Base-by-base conservation (phyloP, 1,140 invertebrate genomes). In the Philaenus spumarius region DNA sequence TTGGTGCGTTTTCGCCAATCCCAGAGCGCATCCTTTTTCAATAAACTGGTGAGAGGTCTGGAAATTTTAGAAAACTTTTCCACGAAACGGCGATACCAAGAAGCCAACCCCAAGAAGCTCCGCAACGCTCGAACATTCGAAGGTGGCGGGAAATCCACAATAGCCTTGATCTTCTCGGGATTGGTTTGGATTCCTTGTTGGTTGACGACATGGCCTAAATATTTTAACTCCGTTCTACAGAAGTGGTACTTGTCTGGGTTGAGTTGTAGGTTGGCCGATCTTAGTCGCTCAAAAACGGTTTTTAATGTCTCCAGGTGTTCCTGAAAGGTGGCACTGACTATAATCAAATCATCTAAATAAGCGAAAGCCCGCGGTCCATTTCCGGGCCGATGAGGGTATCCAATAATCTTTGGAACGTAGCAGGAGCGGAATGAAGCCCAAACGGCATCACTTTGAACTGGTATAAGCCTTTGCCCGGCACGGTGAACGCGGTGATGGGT, bases 41-140 rank as follows among this genome's bases (percentile, higher is more conserved):
- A 35, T 2, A 72, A 55, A 7, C 62, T 56, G 5, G 64, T 69
- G 5, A 75, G 55, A 1, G 72, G 73, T 5, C 37, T 55, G 2
- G 66, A 52, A 2, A 69, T 46, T 7, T 48, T 52, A 0, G 73
- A 59, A 58, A 71, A 75, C 53, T 70, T 62, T 26, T 42, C 19
- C 15, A 74, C 68, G 58, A 76, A 75, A 20, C 67, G 53, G 1
- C 65, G 34, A 54, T 72, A 73, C 69, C 70, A 70, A 12, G 51
- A 64, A 2, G 59, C 61, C 26, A 69, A 64, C 5, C 69, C 68
- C 1, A 72, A 22, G 40, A 68, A 68, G 17, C 55, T 19, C 63
- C 59, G 14, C 39, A 55, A n/a, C 11, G 52, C 22, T 30, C 64
- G 64, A 0, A 61, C 1, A 22, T 59, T 68, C 14, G 19, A 52